Percentiles rank a stretch among this genome's conserved stretches.
Conservation (phyloP, 53 echinoderm and acorn worm genomes). For the Paracentrotus lividus region DNA sequence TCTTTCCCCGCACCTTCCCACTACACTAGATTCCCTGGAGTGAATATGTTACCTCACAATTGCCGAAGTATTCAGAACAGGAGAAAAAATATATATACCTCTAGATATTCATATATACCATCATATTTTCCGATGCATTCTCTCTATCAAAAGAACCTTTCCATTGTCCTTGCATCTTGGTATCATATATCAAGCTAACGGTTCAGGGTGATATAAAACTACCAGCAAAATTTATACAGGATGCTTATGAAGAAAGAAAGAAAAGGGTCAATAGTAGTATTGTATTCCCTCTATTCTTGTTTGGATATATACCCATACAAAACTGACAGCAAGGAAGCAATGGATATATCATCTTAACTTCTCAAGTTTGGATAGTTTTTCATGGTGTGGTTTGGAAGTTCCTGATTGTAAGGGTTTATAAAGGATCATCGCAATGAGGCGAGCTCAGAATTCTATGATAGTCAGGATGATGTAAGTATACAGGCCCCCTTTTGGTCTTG, state of each 20-base stretch:
- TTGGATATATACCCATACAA: neutral
- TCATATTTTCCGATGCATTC: neutral
- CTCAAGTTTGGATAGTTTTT: neutral
- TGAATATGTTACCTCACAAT: no score
- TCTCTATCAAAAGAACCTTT: neutral
- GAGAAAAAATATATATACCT: no score
- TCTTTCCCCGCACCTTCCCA: no score
- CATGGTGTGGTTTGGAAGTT: neutral
- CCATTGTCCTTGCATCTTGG: neutral
- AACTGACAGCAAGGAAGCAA: neutral
- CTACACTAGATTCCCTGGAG: no score
- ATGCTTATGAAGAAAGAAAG: neutral
- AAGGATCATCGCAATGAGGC: neutral
- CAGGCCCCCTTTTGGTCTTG: neutral
- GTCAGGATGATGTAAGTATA: constrained; percentile 23
- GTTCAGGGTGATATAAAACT: neutral
- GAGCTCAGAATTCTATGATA: neutral
- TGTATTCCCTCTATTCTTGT: neutral
- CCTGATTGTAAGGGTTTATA: constrained; percentile 29
- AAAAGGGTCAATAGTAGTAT: neutral
- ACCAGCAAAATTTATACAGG: constrained; percentile 23
- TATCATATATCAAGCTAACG: neutral
- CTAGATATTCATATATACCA: neutral
- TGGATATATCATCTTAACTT: neutral
- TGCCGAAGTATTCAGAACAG: no score